phyloP scores from a whole-genome alignment of 2,113 vertebrate species.

The Rhinichthys klamathensis region DNA sequence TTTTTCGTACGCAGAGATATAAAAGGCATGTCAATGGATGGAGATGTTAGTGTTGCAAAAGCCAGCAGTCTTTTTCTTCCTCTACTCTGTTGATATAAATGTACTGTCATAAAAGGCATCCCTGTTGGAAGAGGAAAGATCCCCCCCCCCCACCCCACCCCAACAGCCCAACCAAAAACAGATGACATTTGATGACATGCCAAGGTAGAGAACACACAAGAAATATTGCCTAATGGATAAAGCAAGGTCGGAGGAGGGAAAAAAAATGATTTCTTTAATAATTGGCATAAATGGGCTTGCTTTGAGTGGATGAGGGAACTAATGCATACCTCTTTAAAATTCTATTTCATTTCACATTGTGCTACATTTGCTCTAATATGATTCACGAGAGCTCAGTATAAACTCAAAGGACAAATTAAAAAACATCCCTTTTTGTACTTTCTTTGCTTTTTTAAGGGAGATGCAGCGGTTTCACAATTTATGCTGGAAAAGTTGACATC shows the following conservation, averaged over 20 bases:
- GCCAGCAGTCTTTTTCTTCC: conserved; percentile 36
- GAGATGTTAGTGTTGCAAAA: conserved; percentile 39
- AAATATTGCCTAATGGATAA: conserved; percentile 53
- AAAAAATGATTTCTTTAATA: conserved; percentile 56
- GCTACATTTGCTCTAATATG: conserved; percentile 33
- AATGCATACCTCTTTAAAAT: conserved; percentile 67
- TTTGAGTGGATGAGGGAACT: conserved; percentile 55
- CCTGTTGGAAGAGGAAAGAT: conserved; percentile 33
- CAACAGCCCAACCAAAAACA: conserved; percentile 34
- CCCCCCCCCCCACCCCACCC: neutral
- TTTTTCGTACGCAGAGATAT: conserved; percentile 22
- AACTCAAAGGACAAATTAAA: conserved; percentile 6
- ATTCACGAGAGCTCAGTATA: conserved; percentile 14
- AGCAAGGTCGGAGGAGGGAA: conserved; percentile 55
- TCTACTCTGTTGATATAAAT: neutral
- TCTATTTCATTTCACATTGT: conserved; percentile 59
- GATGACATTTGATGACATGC: conserved; percentile 36
- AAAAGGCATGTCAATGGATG: conserved; percentile 40
- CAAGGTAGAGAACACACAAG: conserved; percentile 19
- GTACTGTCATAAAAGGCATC: conserved; percentile 42
- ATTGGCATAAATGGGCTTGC: conserved; percentile 53
- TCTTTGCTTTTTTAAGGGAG: neutral
- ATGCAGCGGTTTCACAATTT: neutral
- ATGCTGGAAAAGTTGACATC: neutral
- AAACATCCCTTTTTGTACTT: neutral